Evolutionary conservation across 2,797 vertebrate species (phyloP).

Genomic region (Meda fulgida): DNA sequence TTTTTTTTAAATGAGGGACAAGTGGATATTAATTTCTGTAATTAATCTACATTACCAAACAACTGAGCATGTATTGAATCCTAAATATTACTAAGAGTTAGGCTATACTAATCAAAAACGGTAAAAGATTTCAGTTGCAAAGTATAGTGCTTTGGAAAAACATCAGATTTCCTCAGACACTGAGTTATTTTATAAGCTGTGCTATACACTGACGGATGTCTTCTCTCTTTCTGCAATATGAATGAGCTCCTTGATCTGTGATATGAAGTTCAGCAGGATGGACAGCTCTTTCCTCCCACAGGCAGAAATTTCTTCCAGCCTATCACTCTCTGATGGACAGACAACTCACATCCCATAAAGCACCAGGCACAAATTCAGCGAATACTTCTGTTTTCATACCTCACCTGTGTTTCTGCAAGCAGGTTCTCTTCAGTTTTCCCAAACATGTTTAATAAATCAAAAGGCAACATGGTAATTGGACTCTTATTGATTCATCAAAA

Average conservation of each 20-base stretch:
- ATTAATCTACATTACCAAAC: neutral
- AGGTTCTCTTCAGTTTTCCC: neutral
- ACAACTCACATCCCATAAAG: slow-evolving; percentile 8
- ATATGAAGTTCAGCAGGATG: slow-evolving; percentile 23
- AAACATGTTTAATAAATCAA: neutral
- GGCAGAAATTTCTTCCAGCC: slow-evolving; percentile 24
- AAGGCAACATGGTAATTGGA: neutral
- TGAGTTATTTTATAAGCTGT: neutral
- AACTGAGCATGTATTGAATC: neutral
- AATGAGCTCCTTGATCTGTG: slow-evolving; percentile 24
- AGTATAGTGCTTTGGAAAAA: neutral
- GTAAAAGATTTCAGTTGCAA: neutral
- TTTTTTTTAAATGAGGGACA: neutral
- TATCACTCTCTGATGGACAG: slow-evolving; percentile 34
- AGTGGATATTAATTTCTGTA: neutral
- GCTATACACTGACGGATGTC: neutral
- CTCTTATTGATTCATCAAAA: neutral
- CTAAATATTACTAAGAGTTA: neutral
- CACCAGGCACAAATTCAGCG: neutral
- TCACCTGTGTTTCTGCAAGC: neutral
- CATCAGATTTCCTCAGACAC: neutral
- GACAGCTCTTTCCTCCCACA: slow-evolving; percentile 29
- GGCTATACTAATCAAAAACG: neutral
- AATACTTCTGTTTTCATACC: neutral
- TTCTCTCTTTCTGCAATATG: slow-evolving; percentile 18